phyloP scores from a whole-genome alignment of 2,888 invertebrate species.

The Troides oblongomaculatus region DNA sequence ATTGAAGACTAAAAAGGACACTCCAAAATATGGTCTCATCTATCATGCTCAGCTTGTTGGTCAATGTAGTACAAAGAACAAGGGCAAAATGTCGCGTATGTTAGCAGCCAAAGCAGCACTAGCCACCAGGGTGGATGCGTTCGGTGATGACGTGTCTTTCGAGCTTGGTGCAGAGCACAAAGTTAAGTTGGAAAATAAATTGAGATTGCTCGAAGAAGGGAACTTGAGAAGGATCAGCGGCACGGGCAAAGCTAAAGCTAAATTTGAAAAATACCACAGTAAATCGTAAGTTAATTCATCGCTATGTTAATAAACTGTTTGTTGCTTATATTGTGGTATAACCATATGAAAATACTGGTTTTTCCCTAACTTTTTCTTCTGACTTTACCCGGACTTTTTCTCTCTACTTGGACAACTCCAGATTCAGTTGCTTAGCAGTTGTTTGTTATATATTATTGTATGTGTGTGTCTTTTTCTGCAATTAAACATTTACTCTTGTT shows the following conservation, averaged over 20 bases:
- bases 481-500: slow-evolving; percentile 1
- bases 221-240: slow-evolving; percentile 91
- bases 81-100: slow-evolving; percentile 97
- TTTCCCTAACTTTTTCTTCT: no score
- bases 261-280: slow-evolving; percentile 95
- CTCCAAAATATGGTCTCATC: slow-evolving; percentile 99
- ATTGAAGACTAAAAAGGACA: slow-evolving; percentile 97
- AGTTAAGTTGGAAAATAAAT: slow-evolving; percentile 90
- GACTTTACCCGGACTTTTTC: no score
- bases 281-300: slow-evolving; percentile 76
- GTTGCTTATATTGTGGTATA: no score
- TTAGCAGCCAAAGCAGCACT: slow-evolving; percentile 97
- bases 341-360: no score
- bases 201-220: slow-evolving; percentile 92
- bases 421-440: no score
- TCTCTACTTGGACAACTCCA: no score
- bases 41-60: slow-evolving; percentile 97
- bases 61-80: slow-evolving; percentile 92
- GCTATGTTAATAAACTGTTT: no score
- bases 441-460: no score
- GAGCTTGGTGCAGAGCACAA: slow-evolving; percentile 94
- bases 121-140: slow-evolving; percentile 95
- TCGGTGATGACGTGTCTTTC: slow-evolving; percentile 92
- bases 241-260: slow-evolving; percentile 91
- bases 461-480: no score